Percentiles rank a stretch among this genome's conserved stretches.
phyloP scores from a whole-genome alignment of 2,113 vertebrate genomes.

The Elephas maximus region DNA sequence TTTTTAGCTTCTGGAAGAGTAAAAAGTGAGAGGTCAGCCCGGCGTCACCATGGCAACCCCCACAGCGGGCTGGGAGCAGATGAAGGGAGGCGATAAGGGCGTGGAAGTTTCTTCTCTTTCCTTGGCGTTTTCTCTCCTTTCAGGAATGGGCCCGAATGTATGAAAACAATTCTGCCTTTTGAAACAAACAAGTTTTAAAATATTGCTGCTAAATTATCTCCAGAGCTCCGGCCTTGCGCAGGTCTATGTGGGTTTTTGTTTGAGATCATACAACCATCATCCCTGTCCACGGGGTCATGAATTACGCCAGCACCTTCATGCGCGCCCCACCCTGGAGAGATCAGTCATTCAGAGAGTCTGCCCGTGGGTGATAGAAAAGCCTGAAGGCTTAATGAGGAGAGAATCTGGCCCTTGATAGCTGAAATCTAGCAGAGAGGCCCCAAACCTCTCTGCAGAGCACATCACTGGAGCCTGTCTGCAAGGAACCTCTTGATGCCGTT shows the following conservation, averaged over 20 bases:
- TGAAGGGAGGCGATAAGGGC: constrained; percentile 87
- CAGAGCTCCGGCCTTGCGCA: fast-evolving
- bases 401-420: background rate
- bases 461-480: background rate
- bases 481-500: background rate
- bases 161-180: constrained; percentile 2
- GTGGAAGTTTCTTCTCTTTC: constrained; percentile 83
- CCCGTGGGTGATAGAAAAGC: background rate
- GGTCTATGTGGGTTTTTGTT: background rate
- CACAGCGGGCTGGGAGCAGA: constrained; percentile 84
- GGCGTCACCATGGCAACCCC: constrained; percentile 90
- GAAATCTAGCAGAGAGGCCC: background rate
- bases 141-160: background rate
- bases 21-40: constrained; percentile 91
- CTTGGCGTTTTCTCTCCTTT: constrained; percentile 57
- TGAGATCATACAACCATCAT: background rate
- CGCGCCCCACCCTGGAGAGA: background rate
- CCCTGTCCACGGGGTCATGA: background rate
- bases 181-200: background rate
- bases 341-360: background rate
- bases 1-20: constrained; percentile 89
- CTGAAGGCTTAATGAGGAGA: background rate
- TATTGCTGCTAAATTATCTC: background rate
- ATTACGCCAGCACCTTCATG: too few relatives aligned
- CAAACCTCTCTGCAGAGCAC: fast-evolving